These are phyloP conservation scores for Eupithecia tripunctaria DNA, from an alignment of 2,888 invertebrate species.

Conservation along the genomic window DNA sequence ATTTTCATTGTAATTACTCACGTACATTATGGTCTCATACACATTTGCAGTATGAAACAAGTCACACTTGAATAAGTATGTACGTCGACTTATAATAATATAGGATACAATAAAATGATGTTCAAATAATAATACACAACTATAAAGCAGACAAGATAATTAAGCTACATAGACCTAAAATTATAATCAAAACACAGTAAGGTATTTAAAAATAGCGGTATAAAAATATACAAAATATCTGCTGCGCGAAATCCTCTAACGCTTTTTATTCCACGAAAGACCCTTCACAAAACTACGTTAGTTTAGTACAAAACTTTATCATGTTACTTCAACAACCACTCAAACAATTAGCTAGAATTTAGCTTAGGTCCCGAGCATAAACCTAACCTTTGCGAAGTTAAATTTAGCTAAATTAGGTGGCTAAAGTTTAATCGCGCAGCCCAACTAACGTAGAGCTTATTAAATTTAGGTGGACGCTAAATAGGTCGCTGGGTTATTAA, in stretches of 20 bases:
- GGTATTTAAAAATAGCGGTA: no score
- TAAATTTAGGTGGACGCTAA: neutral
- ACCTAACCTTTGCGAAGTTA: conserved; percentile 22
- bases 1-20: no score
- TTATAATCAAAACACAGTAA: no score
- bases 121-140: no score
- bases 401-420: conserved; percentile 33
- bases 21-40: no score
- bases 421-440: conserved; percentile 16
- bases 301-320: conserved; percentile 1
- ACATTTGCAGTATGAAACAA: no score
- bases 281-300: neutral
- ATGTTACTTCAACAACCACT: conserved; percentile 16
- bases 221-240: neutral
- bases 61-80: no score
- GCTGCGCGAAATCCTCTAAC: neutral
- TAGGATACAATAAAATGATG: no score
- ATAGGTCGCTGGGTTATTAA: neutral
- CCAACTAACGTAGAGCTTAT: neutral
- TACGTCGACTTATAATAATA: no score
- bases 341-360: conserved; percentile 15
- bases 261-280: neutral
- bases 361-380: conserved; percentile 11
- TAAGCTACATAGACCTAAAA: no score
- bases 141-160: no score